Evolutionary conservation across 2,888 invertebrate species (phyloP), one percentile per base, ranked within the genome.

Genomic region (Drosophila ezoana): DNA sequence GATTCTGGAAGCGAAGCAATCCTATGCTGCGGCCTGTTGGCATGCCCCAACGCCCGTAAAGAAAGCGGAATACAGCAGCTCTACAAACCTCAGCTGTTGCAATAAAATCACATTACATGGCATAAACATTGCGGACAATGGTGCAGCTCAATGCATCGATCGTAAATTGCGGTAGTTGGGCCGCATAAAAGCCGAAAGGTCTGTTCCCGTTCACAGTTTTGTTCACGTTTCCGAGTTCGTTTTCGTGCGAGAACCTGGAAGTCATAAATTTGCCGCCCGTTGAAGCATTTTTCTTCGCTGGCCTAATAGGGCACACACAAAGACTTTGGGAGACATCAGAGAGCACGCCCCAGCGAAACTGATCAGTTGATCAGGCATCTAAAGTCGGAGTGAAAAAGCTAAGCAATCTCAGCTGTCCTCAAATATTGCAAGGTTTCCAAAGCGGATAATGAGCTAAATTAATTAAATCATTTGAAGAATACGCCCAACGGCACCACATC

Each of bases 91-190:
- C 74, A 65, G 81, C 58, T 74, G 84, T 68, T 81, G 84, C 81
- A 71, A 81, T 69, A 82, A 79, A 81, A 81, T 70, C 85, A 79
- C 63, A 58, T 53, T 64, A 59, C 56, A 81, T 83, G 79, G 83
- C 83, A 88, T 82, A 86, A 83, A 88, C 79, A 66, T 72, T 68
- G 61, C 61, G 79, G 77, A 83, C 82, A 87, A 85, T 88, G 81
- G 87, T 78, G 83, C 78, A 72, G 81, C 83, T 80, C 82, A 86
- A 80, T 80, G 83, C 77, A 80, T 71, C 57, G 89, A 75, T 84
- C 88, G 83, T 88, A 88, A 84, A 88, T 88, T 80, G 75, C 57
- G 68, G 74, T 76, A 85, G 86, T 85, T 79, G 76, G 64, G 52
- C 52, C 53, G 63, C 62, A 76, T 49, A 68, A 56, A 43, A 51